Evolutionary conservation across 37 sponge, comb jelly and placozoan species (phyloP).

Genomic region (Oscarella lobularis): DNA sequence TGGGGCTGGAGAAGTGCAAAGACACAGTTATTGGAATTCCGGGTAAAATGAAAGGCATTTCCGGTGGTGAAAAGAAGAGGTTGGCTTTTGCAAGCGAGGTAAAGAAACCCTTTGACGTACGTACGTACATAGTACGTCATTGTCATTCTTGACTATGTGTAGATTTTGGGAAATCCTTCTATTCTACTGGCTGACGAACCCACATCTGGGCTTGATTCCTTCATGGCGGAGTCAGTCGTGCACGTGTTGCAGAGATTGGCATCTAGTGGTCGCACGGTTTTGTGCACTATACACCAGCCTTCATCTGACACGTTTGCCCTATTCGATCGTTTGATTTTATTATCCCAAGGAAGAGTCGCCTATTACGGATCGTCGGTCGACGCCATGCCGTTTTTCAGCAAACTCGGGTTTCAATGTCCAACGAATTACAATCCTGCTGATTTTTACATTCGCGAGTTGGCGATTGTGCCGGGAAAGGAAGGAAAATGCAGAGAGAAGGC

Average conservation of each 20-base stretch:
- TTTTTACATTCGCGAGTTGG: too few relatives aligned
- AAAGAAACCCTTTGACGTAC: too few relatives aligned
- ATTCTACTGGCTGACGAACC: too few relatives aligned
- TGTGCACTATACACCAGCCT: conserved; percentile 71
- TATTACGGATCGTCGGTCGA: conserved; percentile 42
- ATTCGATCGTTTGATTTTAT: conserved; percentile 51
- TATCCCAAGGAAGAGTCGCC: conserved; percentile 52
- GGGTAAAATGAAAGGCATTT: too few relatives aligned
- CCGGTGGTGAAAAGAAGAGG: too few relatives aligned
- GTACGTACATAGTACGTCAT: too few relatives aligned
- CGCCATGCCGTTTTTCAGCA: conserved; percentile 29
- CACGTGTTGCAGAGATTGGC: conserved; percentile 31
- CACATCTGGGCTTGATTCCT: conserved; percentile 78
- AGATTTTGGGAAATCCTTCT: too few relatives aligned
- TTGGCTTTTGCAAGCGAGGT: too few relatives aligned
- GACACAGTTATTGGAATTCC: too few relatives aligned
- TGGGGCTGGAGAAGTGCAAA: conserved; percentile 21
- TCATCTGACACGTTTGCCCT: conserved; percentile 61
- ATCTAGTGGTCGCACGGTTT: conserved; percentile 22
- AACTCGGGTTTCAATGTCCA: conserved; percentile 43
- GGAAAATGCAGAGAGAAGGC: conserved; percentile 11
- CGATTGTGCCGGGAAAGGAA: too few relatives aligned
- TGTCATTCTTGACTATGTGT: too few relatives aligned
- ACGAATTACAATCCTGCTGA: conserved; percentile 76
- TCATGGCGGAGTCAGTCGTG: conserved; percentile 39